These are phyloP conservation scores for Lamellibrachia satsuma DNA, from an alignment of 2,888 invertebrate species.

Conservation along the genomic window DNA sequence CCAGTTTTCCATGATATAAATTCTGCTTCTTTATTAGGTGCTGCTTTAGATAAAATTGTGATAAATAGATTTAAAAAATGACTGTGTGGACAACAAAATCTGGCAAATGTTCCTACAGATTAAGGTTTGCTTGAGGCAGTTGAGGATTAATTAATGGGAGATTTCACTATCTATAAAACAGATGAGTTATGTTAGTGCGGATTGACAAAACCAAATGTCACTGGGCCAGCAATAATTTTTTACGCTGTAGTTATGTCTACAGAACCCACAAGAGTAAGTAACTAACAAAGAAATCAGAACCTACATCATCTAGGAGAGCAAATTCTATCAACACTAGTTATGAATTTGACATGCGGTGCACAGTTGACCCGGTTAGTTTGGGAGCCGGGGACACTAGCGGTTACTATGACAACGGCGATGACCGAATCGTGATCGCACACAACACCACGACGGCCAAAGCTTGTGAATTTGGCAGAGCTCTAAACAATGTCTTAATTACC, in stretches of 20 bases:
- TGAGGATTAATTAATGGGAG: background rate
- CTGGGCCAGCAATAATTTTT: no score
- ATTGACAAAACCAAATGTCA: background rate
- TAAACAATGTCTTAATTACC: slow-evolving; percentile 13
- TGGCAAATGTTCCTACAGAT: background rate
- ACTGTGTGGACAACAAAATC: no score
- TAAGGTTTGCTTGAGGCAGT: background rate
- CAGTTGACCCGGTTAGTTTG: background rate
- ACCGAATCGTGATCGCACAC: background rate
- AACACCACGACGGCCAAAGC: background rate
- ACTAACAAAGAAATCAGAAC: background rate
- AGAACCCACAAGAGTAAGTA: background rate
- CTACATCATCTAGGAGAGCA: background rate
- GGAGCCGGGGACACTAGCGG: background rate
- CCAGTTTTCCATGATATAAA: no score
- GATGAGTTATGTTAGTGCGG: background rate
- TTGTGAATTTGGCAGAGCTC: background rate
- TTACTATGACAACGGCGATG: background rate
- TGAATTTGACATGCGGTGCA: background rate
- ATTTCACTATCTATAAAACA: background rate
- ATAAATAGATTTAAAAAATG: no score
- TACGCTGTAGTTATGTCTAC: background rate
- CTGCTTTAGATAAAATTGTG: no score
- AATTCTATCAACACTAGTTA: background rate
- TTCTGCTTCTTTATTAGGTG: no score